A percentile compares a stretch with the other conserved stretches of the same genome.
Conservation (phyloP, 2,888 invertebrate genomes). For the Stenchaetothrips biformis region DNA sequence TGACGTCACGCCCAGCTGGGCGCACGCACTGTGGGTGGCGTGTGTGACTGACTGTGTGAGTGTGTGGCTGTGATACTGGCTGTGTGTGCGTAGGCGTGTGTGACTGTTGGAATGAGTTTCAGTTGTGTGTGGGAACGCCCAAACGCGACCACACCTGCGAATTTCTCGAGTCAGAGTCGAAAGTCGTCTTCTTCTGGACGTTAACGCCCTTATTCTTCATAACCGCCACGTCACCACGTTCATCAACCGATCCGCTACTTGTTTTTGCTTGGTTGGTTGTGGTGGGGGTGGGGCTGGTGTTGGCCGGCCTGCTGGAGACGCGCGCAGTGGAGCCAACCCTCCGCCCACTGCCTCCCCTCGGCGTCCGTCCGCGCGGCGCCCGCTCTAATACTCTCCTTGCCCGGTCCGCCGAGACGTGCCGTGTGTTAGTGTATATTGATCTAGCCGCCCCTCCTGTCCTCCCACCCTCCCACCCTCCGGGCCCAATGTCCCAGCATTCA, state of each 20-base stretch:
- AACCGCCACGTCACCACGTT: no score
- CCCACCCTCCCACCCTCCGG: not conserved
- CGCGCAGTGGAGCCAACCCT: not conserved
- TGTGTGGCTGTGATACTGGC: no score
- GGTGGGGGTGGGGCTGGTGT: not conserved
- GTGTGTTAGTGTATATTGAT: constrained; percentile 7
- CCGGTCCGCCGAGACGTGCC: not conserved
- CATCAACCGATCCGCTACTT: no score
- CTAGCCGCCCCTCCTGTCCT: not conserved
- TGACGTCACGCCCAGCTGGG: constrained; percentile 5
- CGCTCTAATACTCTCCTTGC: constrained; percentile 5
- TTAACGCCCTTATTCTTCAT: no score
- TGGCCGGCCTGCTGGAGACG: not conserved
- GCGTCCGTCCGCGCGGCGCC: not conserved
- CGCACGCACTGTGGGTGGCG: not conserved
- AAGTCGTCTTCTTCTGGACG: no score
- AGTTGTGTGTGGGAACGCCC: no score
- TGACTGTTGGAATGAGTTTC: no score
- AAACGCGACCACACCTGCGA: no score
- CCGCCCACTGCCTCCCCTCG: not conserved
- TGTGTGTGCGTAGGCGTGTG: no score
- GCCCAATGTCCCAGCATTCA: not conserved
- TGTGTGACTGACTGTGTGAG: no score
- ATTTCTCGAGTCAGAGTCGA: no score
- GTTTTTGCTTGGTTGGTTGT: not conserved